These are phyloP conservation scores for Orthonevra nobilis DNA, from an alignment of 2,888 invertebrate species.

Conservation along the genomic window DNA sequence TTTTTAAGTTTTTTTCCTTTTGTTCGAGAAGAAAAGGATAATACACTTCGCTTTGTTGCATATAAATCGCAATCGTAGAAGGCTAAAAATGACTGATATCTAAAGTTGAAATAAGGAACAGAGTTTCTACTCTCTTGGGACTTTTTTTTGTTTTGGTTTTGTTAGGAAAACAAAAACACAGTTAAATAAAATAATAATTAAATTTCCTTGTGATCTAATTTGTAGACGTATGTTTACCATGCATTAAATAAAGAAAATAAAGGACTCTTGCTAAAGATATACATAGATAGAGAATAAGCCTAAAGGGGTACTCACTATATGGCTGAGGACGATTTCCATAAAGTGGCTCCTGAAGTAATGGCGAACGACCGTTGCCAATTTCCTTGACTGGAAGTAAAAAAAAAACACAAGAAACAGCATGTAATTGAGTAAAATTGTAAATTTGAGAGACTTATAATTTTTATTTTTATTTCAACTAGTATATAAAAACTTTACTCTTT, in stretches of 20 bases:
- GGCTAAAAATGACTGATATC: conserved; percentile 43
- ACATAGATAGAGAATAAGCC: background rate
- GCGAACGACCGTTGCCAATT: conserved; percentile 85
- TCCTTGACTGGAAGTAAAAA: conserved; percentile 80
- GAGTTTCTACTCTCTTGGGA: background rate
- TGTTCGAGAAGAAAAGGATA: background rate
- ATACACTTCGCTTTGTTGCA: conserved; percentile 9
- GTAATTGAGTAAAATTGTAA: conserved; percentile 6
- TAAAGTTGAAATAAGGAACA: conserved; percentile 15
- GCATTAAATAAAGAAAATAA: conserved; percentile 17
- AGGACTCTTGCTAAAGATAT: too few species aligned
- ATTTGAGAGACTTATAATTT: background rate
- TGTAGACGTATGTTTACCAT: too few species aligned
- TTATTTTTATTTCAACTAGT: conserved; percentile 1
- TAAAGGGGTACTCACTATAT: conserved; percentile 87
- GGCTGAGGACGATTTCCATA: conserved; percentile 93
- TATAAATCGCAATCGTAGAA: conserved; percentile 46
- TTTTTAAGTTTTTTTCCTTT: background rate
- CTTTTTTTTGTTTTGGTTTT: too few species aligned
- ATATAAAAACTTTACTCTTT: conserved; percentile 41
- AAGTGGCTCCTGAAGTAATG: conserved; percentile 93
- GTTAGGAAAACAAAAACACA: too few species aligned
- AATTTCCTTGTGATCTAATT: conserved; percentile 29
- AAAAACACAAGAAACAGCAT: conserved; percentile 73
- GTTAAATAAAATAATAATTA: background rate